Conservation (phyloP, 2,113 vertebrate genomes). For the Heterochromis multidens region DNA sequence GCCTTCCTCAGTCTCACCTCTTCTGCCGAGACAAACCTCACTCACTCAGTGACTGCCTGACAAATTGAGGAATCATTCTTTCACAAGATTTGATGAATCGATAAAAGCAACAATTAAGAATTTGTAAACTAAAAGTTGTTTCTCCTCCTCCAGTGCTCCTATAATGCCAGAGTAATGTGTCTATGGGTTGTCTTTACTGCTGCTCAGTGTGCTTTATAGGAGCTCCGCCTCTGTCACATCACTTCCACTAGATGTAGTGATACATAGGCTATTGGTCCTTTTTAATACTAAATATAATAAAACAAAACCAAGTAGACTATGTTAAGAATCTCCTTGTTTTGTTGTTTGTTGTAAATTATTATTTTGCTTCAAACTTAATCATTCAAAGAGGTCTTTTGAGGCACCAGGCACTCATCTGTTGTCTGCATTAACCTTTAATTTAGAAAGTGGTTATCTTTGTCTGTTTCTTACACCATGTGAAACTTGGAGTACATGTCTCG, state of each 20-base stretch:
- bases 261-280: constrained; percentile 46
- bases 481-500: constrained; percentile 20
- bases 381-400: constrained; percentile 44
- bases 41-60: constrained; percentile 13
- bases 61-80: not conserved
- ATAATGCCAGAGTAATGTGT: not conserved
- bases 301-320: constrained; percentile 49
- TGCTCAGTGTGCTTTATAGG: constrained; percentile 41
- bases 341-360: constrained; percentile 74
- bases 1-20: constrained; percentile 21
- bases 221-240: constrained; percentile 33
- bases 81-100: constrained; percentile 11
- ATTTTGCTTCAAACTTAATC: constrained; percentile 57
- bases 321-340: constrained; percentile 36
- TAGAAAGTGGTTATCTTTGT: constrained; percentile 44
- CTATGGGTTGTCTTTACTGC: constrained; percentile 22
- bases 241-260: constrained; percentile 50
- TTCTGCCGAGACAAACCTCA: not conserved
- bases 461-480: constrained; percentile 54
- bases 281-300: constrained; percentile 46
- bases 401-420: constrained; percentile 49
- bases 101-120: constrained; percentile 36
- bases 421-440: constrained; percentile 61
- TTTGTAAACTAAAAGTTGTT: constrained; percentile 16
- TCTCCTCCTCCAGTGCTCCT: constrained; percentile 26